Percentiles rank a stretch among this genome's conserved stretches.
Evolutionary conservation across 37 sponge, comb jelly and placozoan genomes (phyloP).

Genomic region (Cliona cf. orientalis): DNA sequence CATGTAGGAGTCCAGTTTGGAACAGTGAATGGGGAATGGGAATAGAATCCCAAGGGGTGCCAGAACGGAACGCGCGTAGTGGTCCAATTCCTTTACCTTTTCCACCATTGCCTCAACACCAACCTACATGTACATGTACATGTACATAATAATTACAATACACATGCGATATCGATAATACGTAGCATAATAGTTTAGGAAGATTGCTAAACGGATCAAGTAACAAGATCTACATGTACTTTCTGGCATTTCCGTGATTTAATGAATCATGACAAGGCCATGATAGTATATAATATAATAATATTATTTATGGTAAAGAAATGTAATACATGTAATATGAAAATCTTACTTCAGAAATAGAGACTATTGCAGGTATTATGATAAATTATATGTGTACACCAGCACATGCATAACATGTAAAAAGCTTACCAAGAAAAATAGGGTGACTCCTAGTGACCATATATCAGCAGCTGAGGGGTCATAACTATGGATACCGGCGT

Average conservation of each 20-base stretch:
- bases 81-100: constrained; percentile 23
- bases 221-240: too few relatives aligned
- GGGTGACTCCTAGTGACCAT: constrained; percentile 80
- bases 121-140: constrained; percentile 21
- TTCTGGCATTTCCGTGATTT: too few relatives aligned
- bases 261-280: too few relatives aligned
- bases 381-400: too few relatives aligned
- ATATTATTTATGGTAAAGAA: too few relatives aligned
- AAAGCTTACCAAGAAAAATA: constrained; percentile 76
- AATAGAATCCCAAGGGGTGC: constrained; percentile 79
- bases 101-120: constrained; percentile 58
- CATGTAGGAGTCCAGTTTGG: constrained; percentile 78
- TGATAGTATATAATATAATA: not conserved
- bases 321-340: too few relatives aligned
- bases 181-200: too few relatives aligned
- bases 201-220: too few relatives aligned
- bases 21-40: constrained; percentile 78
- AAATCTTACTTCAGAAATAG: too few relatives aligned
- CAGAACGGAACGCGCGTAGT: constrained; percentile 20
- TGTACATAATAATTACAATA: not conserved
- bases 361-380: too few relatives aligned
- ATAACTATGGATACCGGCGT: constrained; percentile 36
- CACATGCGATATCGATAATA: too few relatives aligned
- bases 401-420: too few relatives aligned
- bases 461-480: constrained; percentile 83